phyloP scores from a whole-genome alignment of 2,113 vertebrate species.

The Taurulus bubalis region DNA sequence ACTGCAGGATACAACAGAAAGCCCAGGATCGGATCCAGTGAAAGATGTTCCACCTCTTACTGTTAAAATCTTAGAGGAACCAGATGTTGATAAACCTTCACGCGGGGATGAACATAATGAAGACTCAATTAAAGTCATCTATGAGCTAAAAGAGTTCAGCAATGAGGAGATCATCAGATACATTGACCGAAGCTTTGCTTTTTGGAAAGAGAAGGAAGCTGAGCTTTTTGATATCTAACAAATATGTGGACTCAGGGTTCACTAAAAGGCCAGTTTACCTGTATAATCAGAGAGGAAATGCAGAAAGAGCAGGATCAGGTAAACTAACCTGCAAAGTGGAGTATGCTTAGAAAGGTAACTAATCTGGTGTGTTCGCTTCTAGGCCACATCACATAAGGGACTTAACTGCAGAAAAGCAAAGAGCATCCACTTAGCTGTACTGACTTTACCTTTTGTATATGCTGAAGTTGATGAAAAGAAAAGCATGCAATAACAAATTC shows the following conservation, averaged over 20 bases:
- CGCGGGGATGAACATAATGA: constrained; percentile 55
- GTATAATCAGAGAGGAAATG: constrained; percentile 18
- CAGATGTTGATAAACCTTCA: constrained; percentile 41
- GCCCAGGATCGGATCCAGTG: constrained; percentile 21
- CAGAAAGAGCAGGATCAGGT: constrained; percentile 3
- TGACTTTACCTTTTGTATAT: constrained; percentile 20
- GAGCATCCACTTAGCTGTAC: constrained; percentile 36
- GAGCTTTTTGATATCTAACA: constrained; percentile 92
- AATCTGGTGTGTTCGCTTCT: constrained; percentile 55
- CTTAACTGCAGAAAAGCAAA: constrained; percentile 50
- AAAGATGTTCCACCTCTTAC: constrained; percentile 42
- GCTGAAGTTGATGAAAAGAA: constrained; percentile 31
- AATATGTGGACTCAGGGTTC: background rate
- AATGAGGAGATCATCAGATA: constrained; percentile 95
- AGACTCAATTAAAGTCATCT: constrained; percentile 88
- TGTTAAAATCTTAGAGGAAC: constrained; percentile 53
- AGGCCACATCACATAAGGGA: constrained; percentile 56
- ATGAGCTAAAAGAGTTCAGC: constrained; percentile 94
- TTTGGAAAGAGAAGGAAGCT: constrained; percentile 98
- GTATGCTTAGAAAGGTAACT: constrained; percentile 34
- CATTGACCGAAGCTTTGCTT: constrained; percentile 97
- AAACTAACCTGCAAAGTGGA: constrained; percentile 25
- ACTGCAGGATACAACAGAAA: constrained; percentile 18
- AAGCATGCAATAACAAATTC: constrained; percentile 19
- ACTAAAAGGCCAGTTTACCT: constrained; percentile 19